Conservation (phyloP, 2,113 vertebrate genomes). For the Ammospiza nelsoni region DNA sequence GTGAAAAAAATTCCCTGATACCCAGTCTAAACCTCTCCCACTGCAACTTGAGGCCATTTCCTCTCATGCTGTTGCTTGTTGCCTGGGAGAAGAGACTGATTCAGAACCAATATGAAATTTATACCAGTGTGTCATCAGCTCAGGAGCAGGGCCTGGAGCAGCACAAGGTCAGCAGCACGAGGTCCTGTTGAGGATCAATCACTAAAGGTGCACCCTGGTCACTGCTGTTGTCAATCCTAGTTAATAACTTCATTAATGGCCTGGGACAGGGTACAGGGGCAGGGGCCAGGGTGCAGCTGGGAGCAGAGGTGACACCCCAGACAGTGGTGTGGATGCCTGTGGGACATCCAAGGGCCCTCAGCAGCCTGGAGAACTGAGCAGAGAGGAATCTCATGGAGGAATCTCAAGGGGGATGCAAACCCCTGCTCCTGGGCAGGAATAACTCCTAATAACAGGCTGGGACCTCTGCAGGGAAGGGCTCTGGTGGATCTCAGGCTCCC, state of each 20-base stretch:
- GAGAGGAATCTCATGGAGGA: background rate
- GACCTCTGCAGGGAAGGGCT: background rate
- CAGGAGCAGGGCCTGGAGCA: background rate
- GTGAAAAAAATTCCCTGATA: background rate
- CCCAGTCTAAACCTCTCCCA: background rate
- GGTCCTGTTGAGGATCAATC: background rate
- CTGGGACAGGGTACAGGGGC: background rate
- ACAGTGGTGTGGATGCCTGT: background rate
- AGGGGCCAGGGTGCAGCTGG: no score
- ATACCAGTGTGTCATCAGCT: background rate
- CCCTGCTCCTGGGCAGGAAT: background rate
- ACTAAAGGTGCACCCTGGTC: background rate
- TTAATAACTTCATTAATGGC: background rate
- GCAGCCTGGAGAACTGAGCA: background rate
- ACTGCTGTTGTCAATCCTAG: accelerated
- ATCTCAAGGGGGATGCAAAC: background rate
- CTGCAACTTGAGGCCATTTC: background rate
- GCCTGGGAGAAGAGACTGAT: background rate
- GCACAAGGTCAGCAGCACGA: background rate
- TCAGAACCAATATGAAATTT: background rate
- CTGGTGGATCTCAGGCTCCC: background rate
- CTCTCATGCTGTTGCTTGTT: background rate
- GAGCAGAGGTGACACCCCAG: background rate
- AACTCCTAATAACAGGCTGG: background rate
- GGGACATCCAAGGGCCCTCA: background rate